Evolutionary conservation across 2,113 vertebrate genomes (phyloP).

Genomic region (Rhinolophus ferrumequinum): DNA sequence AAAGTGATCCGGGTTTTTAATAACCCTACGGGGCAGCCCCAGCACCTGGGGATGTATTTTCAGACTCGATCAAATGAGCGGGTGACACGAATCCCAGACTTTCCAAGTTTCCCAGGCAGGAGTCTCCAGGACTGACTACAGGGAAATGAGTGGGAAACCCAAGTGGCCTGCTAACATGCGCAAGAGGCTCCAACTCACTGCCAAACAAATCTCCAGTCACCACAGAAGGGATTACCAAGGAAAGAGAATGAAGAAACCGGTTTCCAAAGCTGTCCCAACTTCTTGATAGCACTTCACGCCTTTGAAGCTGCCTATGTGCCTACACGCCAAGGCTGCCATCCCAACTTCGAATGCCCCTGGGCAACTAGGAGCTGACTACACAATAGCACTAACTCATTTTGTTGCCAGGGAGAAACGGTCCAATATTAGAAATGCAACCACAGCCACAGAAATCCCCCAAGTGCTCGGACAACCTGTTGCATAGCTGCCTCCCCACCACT

Average conservation of each 20-base stretch:
- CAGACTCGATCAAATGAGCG: conserved; percentile 67
- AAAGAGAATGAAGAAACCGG: conserved; percentile 76
- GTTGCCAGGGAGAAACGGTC: neutral
- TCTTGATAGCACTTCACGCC: conserved; percentile 61
- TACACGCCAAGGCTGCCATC: fast-evolving
- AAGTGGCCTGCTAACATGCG: neutral
- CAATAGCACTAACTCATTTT: neutral
- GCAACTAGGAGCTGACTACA: neutral
- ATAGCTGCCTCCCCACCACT: neutral
- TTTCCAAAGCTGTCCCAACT: conserved; percentile 31
- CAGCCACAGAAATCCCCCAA: neutral
- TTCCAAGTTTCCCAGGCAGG: conserved; percentile 17
- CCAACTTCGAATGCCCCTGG: neutral
- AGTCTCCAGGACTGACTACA: conserved; percentile 42
- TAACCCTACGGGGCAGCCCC: conserved; percentile 34
- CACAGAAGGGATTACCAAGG: conserved; percentile 32
- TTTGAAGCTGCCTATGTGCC: neutral
- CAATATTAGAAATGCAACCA: neutral
- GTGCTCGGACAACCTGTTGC: neutral
- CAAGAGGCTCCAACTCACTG: fast-evolving
- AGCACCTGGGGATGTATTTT: conserved; percentile 41
- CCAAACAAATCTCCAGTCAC: conserved; percentile 1
- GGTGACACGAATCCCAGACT: neutral
- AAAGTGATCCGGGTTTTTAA: conserved; percentile 52
- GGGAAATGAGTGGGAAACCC: conserved; percentile 24